These are phyloP conservation scores for Cyanoderma ruficeps DNA, from an alignment of 2,113 vertebrate species.

Conservation along the genomic window DNA sequence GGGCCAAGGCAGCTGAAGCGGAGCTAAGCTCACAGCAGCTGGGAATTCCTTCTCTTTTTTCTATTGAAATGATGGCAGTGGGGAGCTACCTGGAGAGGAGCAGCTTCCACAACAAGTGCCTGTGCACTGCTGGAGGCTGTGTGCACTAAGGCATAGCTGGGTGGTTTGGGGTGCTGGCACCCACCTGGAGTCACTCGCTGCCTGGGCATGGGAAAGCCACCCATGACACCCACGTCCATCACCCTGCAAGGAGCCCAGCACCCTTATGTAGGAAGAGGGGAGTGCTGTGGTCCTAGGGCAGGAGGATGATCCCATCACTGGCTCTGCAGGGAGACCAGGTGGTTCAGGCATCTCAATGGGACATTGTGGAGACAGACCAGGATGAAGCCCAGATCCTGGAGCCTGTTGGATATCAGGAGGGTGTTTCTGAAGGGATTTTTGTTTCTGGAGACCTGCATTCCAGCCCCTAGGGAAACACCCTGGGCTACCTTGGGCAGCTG, in stretches of 20 bases:
- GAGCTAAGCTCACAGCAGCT: not conserved
- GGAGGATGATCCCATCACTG: fast-evolving
- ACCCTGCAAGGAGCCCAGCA: not conserved
- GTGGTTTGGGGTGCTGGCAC: not conserved
- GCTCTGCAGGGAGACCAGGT: not conserved
- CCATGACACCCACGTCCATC: fast-evolving
- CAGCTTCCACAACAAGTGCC: not conserved
- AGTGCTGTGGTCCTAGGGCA: not conserved
- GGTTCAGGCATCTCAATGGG: not conserved
- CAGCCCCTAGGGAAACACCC: not conserved
- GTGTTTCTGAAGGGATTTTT: not conserved
- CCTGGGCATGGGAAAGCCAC: not conserved
- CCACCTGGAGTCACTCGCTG: not conserved
- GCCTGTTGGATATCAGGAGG: not conserved
- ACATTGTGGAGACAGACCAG: not conserved
- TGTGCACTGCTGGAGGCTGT: fast-evolving
- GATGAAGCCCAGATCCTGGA: not conserved
- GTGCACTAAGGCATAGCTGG: fast-evolving
- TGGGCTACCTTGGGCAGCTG: fast-evolving
- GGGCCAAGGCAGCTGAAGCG: not conserved
- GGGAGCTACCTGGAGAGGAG: not conserved
- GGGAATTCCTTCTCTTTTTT: not conserved
- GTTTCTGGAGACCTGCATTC: not conserved
- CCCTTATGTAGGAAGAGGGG: not conserved
- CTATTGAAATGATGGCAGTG: not conserved